A percentile compares a stretch with the other conserved stretches of the same genome.
Conservation (phyloP, 2,113 vertebrate genomes). For the Larimichthys crocea region DNA sequence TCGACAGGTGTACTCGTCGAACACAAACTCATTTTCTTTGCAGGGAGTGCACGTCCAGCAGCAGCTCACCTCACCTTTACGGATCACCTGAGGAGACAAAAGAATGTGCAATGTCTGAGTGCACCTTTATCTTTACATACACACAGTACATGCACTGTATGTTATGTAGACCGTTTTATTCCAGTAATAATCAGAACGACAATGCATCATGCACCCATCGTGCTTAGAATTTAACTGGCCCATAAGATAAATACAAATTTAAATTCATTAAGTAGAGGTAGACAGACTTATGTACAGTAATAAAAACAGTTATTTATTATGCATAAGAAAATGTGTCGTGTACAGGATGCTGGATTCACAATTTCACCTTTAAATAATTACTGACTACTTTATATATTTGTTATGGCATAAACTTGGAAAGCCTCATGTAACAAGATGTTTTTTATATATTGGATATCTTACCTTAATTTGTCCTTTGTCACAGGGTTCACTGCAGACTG, state of each 20-base stretch:
- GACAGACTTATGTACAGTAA: no score
- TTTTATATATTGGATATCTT: constrained; percentile 25
- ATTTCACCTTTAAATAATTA: not conserved
- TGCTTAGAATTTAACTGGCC: not conserved
- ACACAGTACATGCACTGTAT: not conserved
- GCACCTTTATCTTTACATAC: not conserved
- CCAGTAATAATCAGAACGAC: not conserved
- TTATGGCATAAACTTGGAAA: not conserved
- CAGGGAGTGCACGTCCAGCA: constrained; percentile 99
- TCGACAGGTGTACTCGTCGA: constrained; percentile 96
- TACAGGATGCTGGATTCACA: not conserved
- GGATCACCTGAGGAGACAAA: constrained; percentile 89
- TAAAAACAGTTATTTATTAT: not conserved
- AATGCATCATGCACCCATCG: not conserved
- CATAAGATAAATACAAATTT: not conserved
- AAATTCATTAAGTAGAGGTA: no score
- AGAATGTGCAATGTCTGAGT: not conserved
- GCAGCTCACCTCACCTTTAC: constrained; percentile 98
- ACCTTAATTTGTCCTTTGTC: constrained; percentile 99
- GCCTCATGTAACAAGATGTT: not conserved
- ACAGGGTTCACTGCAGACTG: constrained; percentile 98
- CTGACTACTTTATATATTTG: not conserved
- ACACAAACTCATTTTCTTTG: constrained; percentile 97
- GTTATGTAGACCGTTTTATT: not conserved
- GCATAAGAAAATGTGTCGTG: not conserved